Evolutionary conservation across 2,113 vertebrate genomes (phyloP).

Genomic region (Misgurnus mizolepis): DNA sequence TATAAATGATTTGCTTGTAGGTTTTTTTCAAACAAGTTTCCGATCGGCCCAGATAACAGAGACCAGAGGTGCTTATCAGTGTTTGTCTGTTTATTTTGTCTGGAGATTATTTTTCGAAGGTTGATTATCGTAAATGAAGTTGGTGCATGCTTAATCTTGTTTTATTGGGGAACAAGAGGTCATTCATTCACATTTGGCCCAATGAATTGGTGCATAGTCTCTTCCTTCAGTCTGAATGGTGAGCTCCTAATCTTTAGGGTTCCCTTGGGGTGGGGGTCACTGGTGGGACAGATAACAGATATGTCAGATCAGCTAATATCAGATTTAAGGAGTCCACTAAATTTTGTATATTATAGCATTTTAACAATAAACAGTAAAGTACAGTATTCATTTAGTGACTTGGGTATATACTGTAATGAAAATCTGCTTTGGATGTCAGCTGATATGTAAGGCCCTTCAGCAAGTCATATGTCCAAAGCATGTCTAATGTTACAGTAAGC

Average conservation of each 20-base stretch:
- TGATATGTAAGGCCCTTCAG: background rate
- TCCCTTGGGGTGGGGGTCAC: slow-evolving; percentile 69
- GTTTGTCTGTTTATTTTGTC: background rate
- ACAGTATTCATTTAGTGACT: slow-evolving; percentile 47
- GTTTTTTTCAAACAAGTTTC: background rate
- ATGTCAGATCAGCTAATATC: slow-evolving; percentile 60
- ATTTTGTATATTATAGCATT: slow-evolving; percentile 39
- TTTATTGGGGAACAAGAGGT: slow-evolving; percentile 48
- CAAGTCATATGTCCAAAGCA: no score
- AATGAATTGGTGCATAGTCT: slow-evolving; percentile 65
- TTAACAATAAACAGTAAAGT: slow-evolving; percentile 45
- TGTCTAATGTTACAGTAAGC: no score
- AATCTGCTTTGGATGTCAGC: slow-evolving; percentile 48
- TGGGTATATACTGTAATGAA: slow-evolving; percentile 55
- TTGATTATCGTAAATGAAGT: slow-evolving; percentile 6
- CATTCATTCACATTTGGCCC: slow-evolving; percentile 57
- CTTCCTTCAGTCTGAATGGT: slow-evolving; percentile 20
- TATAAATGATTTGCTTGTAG: no score
- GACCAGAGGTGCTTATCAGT: slow-evolving; percentile 9
- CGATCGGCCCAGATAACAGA: background rate
- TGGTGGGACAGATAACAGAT: slow-evolving; percentile 64
- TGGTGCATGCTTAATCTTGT: slow-evolving; percentile 27
- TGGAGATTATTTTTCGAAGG: slow-evolving; percentile 30
- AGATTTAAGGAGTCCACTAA: slow-evolving; percentile 45
- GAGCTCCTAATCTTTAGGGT: slow-evolving; percentile 45